Evolutionary conservation across 2,113 vertebrate genomes (phyloP).

Genomic region (Arvicanthis niloticus): DNA sequence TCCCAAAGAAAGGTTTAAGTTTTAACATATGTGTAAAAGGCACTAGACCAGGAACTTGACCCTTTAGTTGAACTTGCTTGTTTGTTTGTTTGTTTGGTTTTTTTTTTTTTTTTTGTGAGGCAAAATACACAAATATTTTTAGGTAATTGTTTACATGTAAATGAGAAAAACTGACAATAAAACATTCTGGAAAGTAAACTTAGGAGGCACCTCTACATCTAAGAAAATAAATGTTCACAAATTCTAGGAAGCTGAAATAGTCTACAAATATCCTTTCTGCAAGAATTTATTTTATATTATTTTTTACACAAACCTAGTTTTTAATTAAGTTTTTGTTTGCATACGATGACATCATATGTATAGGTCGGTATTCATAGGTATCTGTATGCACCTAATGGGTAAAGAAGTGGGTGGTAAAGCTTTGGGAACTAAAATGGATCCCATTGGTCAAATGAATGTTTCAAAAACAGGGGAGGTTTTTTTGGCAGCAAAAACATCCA

Average conservation of each 20-base stretch:
- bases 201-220: not conserved
- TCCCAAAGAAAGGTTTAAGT: not conserved
- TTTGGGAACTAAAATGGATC: not conserved
- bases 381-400: not conserved
- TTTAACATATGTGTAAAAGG: not conserved
- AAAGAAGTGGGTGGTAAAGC: not conserved
- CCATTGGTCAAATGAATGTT: not conserved
- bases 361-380: not conserved
- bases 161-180: slow-evolving; percentile 29
- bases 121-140: not conserved
- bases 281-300: not conserved
- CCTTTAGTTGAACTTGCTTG: not conserved
- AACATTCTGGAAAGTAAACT: not conserved
- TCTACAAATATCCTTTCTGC: not conserved
- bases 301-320: not conserved
- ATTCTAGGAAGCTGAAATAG: not conserved
- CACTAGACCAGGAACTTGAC: not conserved
- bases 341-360: not conserved
- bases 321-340: not conserved
- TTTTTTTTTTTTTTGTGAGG: not conserved
- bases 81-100: not conserved
- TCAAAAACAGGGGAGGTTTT: not conserved
- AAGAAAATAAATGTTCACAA: not conserved
- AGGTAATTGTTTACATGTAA: not conserved
- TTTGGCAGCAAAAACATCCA: not conserved